These are phyloP conservation scores for Clinocottus analis DNA, from an alignment of 2,113 vertebrate species.

Conservation along the genomic window DNA sequence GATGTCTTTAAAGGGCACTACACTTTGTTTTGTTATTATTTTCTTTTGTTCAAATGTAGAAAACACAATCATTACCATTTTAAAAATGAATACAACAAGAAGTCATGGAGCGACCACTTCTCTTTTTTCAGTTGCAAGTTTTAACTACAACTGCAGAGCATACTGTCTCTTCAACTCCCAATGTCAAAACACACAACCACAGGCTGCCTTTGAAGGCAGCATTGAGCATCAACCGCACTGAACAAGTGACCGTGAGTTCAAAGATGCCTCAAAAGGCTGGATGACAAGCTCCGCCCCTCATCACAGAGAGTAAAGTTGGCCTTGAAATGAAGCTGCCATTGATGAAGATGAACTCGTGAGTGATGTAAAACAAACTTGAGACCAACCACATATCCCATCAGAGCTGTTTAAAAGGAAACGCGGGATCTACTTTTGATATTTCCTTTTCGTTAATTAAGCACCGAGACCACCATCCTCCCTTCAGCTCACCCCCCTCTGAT, in stretches of 20 bases:
- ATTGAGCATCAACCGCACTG: not conserved
- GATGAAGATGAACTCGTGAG: conserved; percentile 7
- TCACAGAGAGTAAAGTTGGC: not conserved
- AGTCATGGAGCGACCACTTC: not conserved
- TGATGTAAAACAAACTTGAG: not conserved
- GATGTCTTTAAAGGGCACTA: not conserved
- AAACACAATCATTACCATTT: not conserved
- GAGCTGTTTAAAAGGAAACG: not conserved
- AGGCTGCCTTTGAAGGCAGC: conserved; percentile 32
- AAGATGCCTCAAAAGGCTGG: not conserved
- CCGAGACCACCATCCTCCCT: conserved; percentile 11
- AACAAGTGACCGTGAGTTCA: conserved; percentile 9
- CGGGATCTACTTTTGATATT: not conserved
- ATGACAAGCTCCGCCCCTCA: conserved; percentile 15
- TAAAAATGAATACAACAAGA: not conserved
- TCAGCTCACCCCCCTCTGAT: conserved; percentile 27
- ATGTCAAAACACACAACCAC: conserved; percentile 1
- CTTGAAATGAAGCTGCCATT: conserved; percentile 1
- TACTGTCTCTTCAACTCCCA: conserved; percentile 13
- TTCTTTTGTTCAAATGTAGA: conserved; percentile 4
- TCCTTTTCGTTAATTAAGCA: conserved; percentile 9
- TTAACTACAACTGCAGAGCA: conserved; percentile 26
- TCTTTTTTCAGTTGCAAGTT: not conserved
- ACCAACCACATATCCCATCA: not conserved
- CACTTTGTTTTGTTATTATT: not conserved